A percentile compares a stretch with the other conserved stretches of the same genome.
Evolutionary conservation across 2,888 invertebrate species (phyloP).

Genomic region (Teleiodes luculella): DNA sequence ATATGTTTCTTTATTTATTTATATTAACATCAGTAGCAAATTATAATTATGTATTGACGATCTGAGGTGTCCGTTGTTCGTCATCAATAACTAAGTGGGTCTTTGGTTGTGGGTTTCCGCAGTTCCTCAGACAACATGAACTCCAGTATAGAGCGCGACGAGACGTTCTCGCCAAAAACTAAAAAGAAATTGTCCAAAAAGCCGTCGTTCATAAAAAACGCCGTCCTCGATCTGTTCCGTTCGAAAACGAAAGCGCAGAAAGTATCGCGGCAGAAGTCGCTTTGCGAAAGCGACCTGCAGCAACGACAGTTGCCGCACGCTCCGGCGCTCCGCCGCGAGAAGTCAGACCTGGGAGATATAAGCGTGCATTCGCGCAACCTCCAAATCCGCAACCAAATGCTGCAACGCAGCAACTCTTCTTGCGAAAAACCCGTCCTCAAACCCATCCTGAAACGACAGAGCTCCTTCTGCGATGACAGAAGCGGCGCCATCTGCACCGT

Average conservation of each 20-base stretch:
- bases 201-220: constrained; percentile 76
- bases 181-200: constrained; percentile 79
- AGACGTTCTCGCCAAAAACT: constrained; percentile 75
- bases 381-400: constrained; percentile 68
- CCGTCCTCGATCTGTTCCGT: constrained; percentile 74
- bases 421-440: constrained; percentile 70
- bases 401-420: constrained; percentile 72
- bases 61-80: constrained; percentile 53
- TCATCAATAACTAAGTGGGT: constrained; percentile 74
- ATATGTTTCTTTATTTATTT: constrained; percentile 24
- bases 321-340: constrained; percentile 65
- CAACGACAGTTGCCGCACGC: constrained; percentile 52
- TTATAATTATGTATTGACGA: too few species aligned
- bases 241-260: constrained; percentile 75
- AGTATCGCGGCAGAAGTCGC: constrained; percentile 72
- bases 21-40: constrained; percentile 10
- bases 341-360: constrained; percentile 67
- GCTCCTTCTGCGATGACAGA: constrained; percentile 72
- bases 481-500: constrained; percentile 68
- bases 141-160: constrained; percentile 73
- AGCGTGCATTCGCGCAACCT: constrained; percentile 66
- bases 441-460: constrained; percentile 73
- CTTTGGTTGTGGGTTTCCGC: constrained; percentile 77
- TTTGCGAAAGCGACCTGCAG: constrained; percentile 71
- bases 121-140: constrained; percentile 74